phyloP scores from a whole-genome alignment of 1,140 invertebrate species.

The Leptoteleia sp. region DNA sequence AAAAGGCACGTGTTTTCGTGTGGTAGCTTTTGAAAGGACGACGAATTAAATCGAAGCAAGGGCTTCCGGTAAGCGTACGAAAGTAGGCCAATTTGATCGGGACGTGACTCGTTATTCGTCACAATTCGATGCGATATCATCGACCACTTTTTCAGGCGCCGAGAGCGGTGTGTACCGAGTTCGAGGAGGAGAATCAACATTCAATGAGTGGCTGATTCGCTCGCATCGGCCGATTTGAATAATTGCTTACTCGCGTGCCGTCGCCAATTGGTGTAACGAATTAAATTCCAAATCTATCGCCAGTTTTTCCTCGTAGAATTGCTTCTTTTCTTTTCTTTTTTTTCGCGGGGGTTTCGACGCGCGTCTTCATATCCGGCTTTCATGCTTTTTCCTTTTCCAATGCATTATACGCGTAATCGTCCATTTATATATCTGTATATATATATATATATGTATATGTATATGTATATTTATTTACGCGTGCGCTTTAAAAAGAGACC shows the following conservation, averaged over 20 bases:
- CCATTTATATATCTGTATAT: not conserved
- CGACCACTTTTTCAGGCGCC: too few species aligned
- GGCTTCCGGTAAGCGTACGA: slow-evolving; percentile 1
- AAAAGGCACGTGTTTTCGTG: slow-evolving; percentile 49
- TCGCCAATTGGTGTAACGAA: not conserved
- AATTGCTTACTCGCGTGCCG: not conserved
- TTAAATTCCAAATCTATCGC: not conserved
- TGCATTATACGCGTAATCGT: not conserved
- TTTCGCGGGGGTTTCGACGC: too few species aligned
- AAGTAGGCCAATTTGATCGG: slow-evolving; percentile 36
- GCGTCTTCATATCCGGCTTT: too few species aligned
- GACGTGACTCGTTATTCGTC: not conserved
- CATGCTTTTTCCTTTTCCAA: too few species aligned
- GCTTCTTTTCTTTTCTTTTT: too few species aligned
- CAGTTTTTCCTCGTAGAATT: too few species aligned
- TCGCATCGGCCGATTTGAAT: not conserved
- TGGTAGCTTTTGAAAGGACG: slow-evolving; percentile 18
- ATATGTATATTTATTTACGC: too few species aligned
- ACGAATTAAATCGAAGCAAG: slow-evolving; percentile 6
- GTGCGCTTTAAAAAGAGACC: not conserved
- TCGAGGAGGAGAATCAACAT: too few species aligned
- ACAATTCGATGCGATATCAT: not conserved
- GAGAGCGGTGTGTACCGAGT: too few species aligned
- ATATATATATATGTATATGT: too few species aligned
- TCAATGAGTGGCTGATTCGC: not conserved